Conservation (phyloP, 2,113 vertebrate genomes). For the Cololabis saira region DNA sequence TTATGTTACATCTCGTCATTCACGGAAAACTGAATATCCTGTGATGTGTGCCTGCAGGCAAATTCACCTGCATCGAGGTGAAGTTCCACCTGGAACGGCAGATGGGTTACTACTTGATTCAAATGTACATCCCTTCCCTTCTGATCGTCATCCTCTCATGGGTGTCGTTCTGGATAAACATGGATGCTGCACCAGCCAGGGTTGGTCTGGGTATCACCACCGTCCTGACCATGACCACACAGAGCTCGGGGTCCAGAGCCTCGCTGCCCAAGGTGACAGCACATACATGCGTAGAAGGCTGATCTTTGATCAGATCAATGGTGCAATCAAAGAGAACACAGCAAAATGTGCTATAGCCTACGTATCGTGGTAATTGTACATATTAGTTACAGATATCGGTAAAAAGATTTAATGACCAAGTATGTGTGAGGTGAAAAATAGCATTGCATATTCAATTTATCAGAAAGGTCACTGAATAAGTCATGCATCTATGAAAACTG, state of each 20-base stretch:
- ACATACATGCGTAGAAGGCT: neutral
- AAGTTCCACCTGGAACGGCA: conserved; percentile 94
- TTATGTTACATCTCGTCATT: neutral
- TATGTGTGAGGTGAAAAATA: neutral
- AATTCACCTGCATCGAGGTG: conserved; percentile 95
- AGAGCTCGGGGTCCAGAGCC: conserved; percentile 91
- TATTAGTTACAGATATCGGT: neutral
- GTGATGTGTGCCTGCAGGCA: conserved; percentile 74
- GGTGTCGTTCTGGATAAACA: conserved; percentile 97
- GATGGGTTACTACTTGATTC: conserved; percentile 96
- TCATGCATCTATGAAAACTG: conserved; percentile 6
- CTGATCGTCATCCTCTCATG: conserved; percentile 95
- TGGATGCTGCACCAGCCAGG: conserved; percentile 91
- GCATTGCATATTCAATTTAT: neutral
- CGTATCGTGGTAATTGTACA: neutral
- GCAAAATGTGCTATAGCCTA: neutral
- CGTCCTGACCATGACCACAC: conserved; percentile 93
- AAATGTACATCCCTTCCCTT: conserved; percentile 96
- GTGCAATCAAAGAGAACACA: neutral
- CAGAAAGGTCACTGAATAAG: conserved; percentile 29
- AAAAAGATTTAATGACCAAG: neutral
- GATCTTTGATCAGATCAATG: neutral
- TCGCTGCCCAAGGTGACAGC: conserved; percentile 89
- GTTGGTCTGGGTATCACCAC: conserved; percentile 94
- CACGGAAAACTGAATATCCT: neutral